Conservation (phyloP, 2,113 vertebrate species). For the Marmota monax region DNA sequence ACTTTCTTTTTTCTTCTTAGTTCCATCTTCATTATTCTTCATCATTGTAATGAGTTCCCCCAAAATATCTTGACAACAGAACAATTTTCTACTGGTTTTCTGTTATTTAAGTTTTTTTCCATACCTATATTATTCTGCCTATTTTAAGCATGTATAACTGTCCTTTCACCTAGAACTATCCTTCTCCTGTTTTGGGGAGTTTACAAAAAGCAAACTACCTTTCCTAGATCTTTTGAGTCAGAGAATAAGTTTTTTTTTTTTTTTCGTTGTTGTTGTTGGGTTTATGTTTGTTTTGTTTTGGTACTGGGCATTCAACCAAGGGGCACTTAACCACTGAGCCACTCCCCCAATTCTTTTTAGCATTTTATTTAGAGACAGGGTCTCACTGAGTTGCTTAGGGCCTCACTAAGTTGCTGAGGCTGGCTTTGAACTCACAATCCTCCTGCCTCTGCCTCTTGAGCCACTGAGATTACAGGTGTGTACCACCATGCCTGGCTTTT, state of each 20-base stretch:
- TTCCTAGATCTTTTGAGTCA: not conserved
- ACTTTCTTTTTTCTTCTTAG: not conserved
- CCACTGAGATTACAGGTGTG: no score
- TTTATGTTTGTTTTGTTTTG: no score
- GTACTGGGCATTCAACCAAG: no score
- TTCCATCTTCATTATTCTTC: not conserved
- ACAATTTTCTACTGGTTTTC: not conserved
- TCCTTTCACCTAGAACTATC: not conserved
- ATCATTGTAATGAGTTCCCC: not conserved
- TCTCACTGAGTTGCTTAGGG: no score
- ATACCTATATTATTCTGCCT: not conserved
- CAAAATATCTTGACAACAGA: not conserved
- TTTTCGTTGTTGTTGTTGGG: no score
- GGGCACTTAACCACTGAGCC: no score
- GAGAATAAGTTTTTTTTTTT: not conserved
- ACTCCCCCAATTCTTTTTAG: no score
- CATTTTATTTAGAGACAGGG: no score
- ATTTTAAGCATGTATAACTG: not conserved
- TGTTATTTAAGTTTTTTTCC: not conserved
- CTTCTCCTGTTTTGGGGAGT: not conserved
- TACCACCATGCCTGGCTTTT: not conserved
- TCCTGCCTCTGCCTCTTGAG: no score
- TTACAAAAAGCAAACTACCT: not conserved
- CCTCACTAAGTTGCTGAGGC: no score
- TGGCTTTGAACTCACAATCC: no score